Evolutionary conservation across 2,113 vertebrate genomes (phyloP), one percentile per base, ranked within the genome.

Genomic region (Indicator indicator): DNA sequence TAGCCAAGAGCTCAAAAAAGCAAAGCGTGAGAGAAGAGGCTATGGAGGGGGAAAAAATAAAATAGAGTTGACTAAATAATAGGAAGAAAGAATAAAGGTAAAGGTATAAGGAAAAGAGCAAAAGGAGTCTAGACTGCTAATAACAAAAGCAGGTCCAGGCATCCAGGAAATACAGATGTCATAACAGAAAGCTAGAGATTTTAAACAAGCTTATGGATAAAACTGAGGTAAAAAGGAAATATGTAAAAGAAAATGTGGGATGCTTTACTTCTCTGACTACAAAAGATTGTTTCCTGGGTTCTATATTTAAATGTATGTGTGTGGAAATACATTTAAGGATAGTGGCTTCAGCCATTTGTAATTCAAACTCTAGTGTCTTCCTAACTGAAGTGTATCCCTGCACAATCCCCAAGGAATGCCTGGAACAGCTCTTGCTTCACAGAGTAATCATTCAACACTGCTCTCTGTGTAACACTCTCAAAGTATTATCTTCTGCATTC

Each of bases 321-420:
- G 6, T 65, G 23, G 20, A 77, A 80, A 80, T 16, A 50, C 17
- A 60, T 92, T 90, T 68, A 90, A 84, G 78, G 93, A 82, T 18
- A 93, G 60, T 93, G 86, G 83, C 89, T 86, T 80, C 69, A 92
- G 91, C 86, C 69, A 88, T 91, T 84, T 96, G 77, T 88, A 90
- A 90, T 86, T 97, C 80, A 90, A 94, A 94, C 20, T 77, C 6
- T 0, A 79, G n/a, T 6, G 0, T 68, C 46, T 68, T 86, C 46
- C 56, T 42, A 16, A 76, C 46, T 32, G 62, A 88, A 76, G 6
- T 12, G 30, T 30, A 68, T 70, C 84, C 70, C 83, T 71, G 36
- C 28, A 32, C 28, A 71, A 17, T 40, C 82, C 81, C 72, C 68
- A 65, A 82, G 84, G 81, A 94, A 70, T 79, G 77, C 86, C 59